Evolutionary conservation across 1,140 invertebrate species (phyloP).

Genomic region (Drosophila rhopaloa): DNA sequence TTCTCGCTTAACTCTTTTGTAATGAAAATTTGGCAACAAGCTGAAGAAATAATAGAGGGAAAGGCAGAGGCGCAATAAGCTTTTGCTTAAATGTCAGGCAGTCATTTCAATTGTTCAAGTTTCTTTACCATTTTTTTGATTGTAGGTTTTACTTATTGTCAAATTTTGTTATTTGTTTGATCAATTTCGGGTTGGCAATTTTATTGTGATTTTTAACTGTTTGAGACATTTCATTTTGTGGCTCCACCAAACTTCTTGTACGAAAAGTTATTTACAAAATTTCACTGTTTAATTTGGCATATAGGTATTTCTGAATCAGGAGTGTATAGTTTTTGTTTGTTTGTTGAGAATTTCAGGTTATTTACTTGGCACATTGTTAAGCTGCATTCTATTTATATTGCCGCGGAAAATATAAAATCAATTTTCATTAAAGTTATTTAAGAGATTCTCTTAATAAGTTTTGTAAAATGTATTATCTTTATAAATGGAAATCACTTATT

Average conservation of each 20-base stretch:
- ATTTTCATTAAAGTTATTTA: no score
- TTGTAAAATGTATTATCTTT: background rate
- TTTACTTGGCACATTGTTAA: background rate
- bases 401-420: no score
- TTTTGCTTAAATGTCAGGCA: conserved; percentile 54
- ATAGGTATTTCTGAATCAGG: background rate
- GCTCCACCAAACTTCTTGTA: background rate
- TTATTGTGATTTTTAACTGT: conserved; percentile 11
- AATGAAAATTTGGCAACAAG: conserved; percentile 50
- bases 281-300: conserved; percentile 7
- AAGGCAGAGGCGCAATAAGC: conserved; percentile 24
- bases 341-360: no score
- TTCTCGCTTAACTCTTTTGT: conserved; percentile 51
- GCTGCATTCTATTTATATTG: no score
- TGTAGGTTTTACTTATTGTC: conserved; percentile 16
- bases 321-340: background rate
- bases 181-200: conserved; percentile 9
- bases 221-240: conserved; percentile 16
- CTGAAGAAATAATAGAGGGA: conserved; percentile 20
- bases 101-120: conserved; percentile 15
- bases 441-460: no score
- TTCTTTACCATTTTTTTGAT: conserved; percentile 19
- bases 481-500: background rate
- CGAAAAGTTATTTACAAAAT: conserved; percentile 11
- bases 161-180: conserved; percentile 34